Conservation (phyloP, 2,113 vertebrate genomes). For the Danionella cerebrum region DNA sequence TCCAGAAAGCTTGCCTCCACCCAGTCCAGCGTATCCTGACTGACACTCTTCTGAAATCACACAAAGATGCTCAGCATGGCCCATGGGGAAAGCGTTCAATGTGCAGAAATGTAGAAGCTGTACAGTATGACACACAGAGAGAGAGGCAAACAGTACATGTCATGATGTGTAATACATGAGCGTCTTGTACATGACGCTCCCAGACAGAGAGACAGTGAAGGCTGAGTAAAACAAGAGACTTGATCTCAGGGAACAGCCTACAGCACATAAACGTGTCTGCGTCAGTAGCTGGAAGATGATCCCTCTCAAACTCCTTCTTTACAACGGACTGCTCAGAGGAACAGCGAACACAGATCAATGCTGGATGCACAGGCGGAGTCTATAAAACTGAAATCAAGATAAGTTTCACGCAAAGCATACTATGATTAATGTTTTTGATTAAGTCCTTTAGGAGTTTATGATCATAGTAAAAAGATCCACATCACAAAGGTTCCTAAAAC, state of each 20-base stretch:
- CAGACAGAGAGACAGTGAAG: slow-evolving; percentile 5
- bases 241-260: slow-evolving; percentile 51
- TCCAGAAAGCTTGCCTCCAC: not conserved
- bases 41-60: slow-evolving; percentile 32
- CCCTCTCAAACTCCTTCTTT: slow-evolving; percentile 47
- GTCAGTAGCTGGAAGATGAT: not conserved
- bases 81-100: slow-evolving; percentile 44
- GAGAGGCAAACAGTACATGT: not conserved
- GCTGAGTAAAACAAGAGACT: slow-evolving; percentile 19
- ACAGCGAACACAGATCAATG: slow-evolving; percentile 56
- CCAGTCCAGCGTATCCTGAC: not conserved
- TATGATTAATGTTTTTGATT: too few relatives aligned
- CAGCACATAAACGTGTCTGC: slow-evolving; percentile 31
- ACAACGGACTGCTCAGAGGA: slow-evolving; percentile 63
- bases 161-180: not conserved
- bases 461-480: too few relatives aligned
- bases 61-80: slow-evolving; percentile 25
- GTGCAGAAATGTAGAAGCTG: not conserved
- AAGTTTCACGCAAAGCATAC: too few relatives aligned
- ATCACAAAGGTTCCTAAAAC: too few relatives aligned
- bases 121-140: not conserved
- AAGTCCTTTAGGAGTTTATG: too few relatives aligned
- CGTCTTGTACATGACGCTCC: not conserved
- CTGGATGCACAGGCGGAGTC: too few relatives aligned
- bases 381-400: too few relatives aligned